Conservation (phyloP, 2,797 vertebrate genomes). For the Myripristis jacobus region DNA sequence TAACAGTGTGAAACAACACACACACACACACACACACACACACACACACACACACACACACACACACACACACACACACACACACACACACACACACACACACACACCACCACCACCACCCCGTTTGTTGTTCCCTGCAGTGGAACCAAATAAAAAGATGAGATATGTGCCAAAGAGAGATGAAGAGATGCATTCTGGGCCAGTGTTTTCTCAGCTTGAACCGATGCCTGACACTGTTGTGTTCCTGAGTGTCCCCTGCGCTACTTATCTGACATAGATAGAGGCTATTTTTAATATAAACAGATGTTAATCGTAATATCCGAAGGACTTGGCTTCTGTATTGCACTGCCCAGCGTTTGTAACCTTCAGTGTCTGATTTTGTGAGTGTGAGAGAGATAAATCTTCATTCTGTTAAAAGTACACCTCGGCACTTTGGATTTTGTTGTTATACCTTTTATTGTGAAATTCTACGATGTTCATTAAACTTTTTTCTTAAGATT, state of each 20-base stretch:
- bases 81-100: no score
- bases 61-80: no score
- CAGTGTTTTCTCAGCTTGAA: constrained; percentile 19
- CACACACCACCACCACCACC: constrained; percentile 45
- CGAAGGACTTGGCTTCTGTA: not conserved
- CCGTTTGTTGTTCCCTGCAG: constrained; percentile 63
- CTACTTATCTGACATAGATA: constrained; percentile 12
- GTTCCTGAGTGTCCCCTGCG: constrained; percentile 14
- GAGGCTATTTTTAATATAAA: constrained; percentile 26
- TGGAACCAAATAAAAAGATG: constrained; percentile 55
- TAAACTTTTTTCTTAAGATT: no score
- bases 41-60: no score
- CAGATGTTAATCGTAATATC: constrained; percentile 12
- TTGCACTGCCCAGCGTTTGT: no score
- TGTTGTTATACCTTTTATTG: no score
- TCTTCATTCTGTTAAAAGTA: no score
- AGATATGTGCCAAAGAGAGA: constrained; percentile 38
- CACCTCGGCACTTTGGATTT: no score
- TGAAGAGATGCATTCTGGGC: constrained; percentile 15
- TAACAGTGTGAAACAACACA: no score
- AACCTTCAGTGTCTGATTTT: not conserved
- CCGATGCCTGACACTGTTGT: not conserved
- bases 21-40: no score
- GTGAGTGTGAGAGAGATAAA: no score
- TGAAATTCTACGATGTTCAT: no score